Evolutionary conservation across 2,113 vertebrate species (phyloP).

Genomic region (Okapia johnstoni): DNA sequence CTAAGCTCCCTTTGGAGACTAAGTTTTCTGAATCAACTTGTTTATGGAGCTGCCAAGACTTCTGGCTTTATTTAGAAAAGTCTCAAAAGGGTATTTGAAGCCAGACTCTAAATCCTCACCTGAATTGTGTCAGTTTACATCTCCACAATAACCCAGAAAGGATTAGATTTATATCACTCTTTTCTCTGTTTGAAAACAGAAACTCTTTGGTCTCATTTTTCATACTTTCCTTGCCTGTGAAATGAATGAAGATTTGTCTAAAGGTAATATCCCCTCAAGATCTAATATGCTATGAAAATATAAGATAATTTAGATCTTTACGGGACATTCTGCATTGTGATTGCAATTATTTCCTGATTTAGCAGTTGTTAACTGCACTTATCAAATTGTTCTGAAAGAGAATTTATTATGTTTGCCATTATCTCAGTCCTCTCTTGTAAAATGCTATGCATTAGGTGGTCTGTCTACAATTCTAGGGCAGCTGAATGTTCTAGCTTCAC

Average conservation of each 20-base stretch:
- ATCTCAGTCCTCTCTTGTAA: neutral
- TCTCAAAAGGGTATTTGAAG: constrained; percentile 61
- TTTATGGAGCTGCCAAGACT: constrained; percentile 72
- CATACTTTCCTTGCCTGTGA: neutral
- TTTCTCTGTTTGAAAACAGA: constrained; percentile 45
- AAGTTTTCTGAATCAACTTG: constrained; percentile 65
- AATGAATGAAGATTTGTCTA: neutral
- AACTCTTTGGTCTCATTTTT: neutral
- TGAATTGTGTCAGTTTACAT: constrained; percentile 53
- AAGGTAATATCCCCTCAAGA: neutral
- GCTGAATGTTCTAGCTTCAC: neutral
- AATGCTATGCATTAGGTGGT: neutral
- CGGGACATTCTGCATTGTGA: neutral
- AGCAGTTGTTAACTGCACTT: neutral
- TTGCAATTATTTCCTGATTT: neutral
- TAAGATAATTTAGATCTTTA: neutral
- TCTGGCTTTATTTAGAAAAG: constrained; percentile 70
- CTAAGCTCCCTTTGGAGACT: constrained; percentile 42
- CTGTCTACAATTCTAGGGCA: neutral
- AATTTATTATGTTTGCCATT: neutral
- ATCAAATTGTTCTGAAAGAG: neutral
- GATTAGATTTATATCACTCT: neutral
- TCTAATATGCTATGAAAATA: constrained; percentile 18
- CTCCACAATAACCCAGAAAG: constrained; percentile 28
- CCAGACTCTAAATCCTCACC: constrained; percentile 46